Percentiles rank a stretch among this genome's conserved stretches.
These are phyloP conservation scores for Globia sparganii DNA, from an alignment of 2,888 invertebrate species.

Conservation along the genomic window DNA sequence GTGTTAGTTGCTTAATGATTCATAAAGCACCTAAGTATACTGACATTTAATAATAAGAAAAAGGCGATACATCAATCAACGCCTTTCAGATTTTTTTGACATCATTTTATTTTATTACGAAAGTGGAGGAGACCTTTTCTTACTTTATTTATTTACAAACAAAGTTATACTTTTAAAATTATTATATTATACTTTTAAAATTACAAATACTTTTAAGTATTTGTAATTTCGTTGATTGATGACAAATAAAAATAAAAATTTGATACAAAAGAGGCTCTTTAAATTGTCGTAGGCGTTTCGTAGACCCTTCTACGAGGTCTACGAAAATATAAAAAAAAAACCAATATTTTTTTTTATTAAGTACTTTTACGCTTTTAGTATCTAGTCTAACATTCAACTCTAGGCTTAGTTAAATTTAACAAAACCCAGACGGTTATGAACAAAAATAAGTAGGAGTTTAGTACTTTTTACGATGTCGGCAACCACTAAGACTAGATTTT, in stretches of 20 bases:
- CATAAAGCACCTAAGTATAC: constrained; percentile 25
- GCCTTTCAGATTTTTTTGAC: constrained; percentile 8
- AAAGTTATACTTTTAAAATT: neutral
- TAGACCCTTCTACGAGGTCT: constrained; percentile 11
- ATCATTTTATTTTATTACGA: neutral
- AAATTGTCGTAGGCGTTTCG: neutral
- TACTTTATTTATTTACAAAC: neutral
- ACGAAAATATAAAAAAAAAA: neutral
- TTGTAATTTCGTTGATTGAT: neutral
- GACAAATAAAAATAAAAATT: no score
- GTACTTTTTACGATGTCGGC: neutral
- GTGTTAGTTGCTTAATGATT: constrained; percentile 26
- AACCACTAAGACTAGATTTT: neutral
- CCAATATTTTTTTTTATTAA: neutral
- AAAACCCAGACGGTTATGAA: neutral
- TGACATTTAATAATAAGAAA: constrained; percentile 16
- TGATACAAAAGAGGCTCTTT: no score
- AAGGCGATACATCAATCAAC: constrained; percentile 8
- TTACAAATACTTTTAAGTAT: no score
- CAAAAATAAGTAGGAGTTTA: neutral
- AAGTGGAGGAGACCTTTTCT: neutral
- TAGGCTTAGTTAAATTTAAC: neutral
- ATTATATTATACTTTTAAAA: neutral
- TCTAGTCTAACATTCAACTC: neutral
- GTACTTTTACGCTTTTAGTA: neutral